phyloP scores from a whole-genome alignment of 2,113 vertebrate species.

The Monopterus albus region DNA sequence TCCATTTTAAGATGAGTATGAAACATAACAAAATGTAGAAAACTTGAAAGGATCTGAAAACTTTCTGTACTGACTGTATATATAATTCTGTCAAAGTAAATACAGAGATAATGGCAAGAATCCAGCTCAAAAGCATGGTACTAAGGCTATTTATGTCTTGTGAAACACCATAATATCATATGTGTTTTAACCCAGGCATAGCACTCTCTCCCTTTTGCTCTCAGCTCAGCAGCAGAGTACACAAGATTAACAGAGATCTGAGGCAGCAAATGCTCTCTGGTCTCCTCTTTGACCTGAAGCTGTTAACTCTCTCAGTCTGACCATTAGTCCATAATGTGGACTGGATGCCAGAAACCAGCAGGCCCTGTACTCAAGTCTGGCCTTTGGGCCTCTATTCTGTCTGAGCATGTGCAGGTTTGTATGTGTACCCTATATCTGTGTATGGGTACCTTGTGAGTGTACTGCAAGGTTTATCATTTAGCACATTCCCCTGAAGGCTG shows the following conservation, averaged over 20 bases:
- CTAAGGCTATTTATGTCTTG: constrained; percentile 39
- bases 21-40: too few species aligned
- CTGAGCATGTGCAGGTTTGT: not conserved
- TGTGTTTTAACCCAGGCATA: constrained; percentile 28
- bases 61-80: too few species aligned
- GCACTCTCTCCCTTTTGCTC: constrained; percentile 6
- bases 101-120: constrained; percentile 40
- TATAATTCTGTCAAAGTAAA: constrained; percentile 29
- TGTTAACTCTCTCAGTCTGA: constrained; percentile 36
- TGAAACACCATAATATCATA: constrained; percentile 17
- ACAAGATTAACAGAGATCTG: constrained; percentile 37
- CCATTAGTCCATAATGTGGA: constrained; percentile 25
- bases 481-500: constrained; percentile 15
- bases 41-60: too few species aligned
- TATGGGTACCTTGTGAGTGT: not conserved
- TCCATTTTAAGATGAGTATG: too few species aligned
- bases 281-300: constrained; percentile 24
- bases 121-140: constrained; percentile 29
- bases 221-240: constrained; percentile 33
- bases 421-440: not conserved
- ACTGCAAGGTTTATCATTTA: constrained; percentile 12
- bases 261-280: constrained; percentile 28
- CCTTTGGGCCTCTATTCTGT: constrained; percentile 3
- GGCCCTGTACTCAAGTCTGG: constrained; percentile 6
- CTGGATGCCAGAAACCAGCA: constrained; percentile 28